Conservation (phyloP, 2,113 vertebrate genomes). For the Spea multiplicata region DNA sequence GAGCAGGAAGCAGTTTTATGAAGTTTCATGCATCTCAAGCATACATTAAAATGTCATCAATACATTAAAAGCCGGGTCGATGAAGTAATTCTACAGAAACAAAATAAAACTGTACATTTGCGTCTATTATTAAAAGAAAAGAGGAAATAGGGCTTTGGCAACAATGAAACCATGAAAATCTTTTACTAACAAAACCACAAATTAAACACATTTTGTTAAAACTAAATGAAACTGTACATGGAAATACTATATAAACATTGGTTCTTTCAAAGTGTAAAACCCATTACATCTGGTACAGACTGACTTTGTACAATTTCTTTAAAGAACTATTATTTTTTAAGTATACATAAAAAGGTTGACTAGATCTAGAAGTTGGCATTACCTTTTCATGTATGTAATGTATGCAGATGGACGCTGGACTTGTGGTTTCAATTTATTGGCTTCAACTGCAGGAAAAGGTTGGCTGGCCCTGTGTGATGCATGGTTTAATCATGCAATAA, state of each 20-base stretch:
- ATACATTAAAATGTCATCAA: slow-evolving; percentile 6
- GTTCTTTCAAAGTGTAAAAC: neutral
- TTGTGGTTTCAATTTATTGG: too few species aligned
- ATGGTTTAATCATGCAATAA: too few species aligned
- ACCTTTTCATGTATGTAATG: neutral
- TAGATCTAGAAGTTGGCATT: neutral
- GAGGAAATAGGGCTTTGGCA: neutral
- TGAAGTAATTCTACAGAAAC: slow-evolving; percentile 1
- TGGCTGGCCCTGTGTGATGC: too few species aligned
- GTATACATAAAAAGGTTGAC: neutral
- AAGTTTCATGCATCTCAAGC: neutral
- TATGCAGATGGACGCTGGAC: too few species aligned
- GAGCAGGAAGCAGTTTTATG: neutral
- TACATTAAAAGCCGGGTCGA: neutral
- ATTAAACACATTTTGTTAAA: neutral
- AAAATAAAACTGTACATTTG: neutral
- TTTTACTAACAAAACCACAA: neutral
- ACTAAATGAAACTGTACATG: neutral
- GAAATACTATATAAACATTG: neutral
- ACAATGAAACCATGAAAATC: neutral
- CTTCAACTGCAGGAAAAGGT: too few species aligned
- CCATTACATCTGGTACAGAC: neutral
- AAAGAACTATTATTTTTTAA: neutral
- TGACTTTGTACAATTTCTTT: neutral
- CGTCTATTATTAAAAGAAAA: neutral